Evolutionary conservation across 2,113 vertebrate species (phyloP).

Genomic region (Bubo blakistoni): DNA sequence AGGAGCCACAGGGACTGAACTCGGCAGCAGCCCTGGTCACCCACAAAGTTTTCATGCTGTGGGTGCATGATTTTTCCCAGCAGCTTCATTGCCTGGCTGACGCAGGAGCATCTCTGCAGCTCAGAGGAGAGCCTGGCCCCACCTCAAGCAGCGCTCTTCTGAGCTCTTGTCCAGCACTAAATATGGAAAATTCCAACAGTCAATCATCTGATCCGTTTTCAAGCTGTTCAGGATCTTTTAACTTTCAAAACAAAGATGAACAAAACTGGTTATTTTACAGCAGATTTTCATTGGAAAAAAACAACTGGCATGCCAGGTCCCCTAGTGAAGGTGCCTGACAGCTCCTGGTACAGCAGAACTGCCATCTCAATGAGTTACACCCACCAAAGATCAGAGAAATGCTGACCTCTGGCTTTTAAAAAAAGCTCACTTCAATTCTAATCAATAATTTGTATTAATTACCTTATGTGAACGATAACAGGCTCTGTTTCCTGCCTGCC

Average conservation of each 20-base stretch:
- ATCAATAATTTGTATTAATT: background rate
- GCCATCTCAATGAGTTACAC: background rate
- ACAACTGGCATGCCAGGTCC: too few species aligned
- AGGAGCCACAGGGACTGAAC: background rate
- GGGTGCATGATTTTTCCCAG: background rate
- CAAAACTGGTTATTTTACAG: background rate
- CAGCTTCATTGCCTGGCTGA: background rate
- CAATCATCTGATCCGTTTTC: rapidly evolving
- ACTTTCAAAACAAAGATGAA: background rate
- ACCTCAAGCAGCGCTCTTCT: background rate
- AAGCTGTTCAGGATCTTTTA: background rate
- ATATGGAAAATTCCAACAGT: background rate
- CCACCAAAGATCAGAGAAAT: background rate
- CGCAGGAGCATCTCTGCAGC: background rate
- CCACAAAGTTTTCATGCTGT: rapidly evolving
- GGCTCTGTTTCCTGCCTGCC: background rate
- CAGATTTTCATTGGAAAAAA: background rate
- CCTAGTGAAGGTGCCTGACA: background rate
- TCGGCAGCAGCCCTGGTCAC: background rate
- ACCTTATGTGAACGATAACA: background rate
- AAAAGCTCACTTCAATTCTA: background rate
- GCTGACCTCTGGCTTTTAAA: background rate
- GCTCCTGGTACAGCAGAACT: background rate
- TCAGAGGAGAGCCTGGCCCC: background rate
- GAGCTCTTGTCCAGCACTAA: background rate